Percentiles rank a stretch among this genome's conserved stretches.
These are phyloP conservation scores for Holothuria leucospilota DNA, from an alignment of 53 echinoderm and acorn worm genomes.

Conservation along the genomic window DNA sequence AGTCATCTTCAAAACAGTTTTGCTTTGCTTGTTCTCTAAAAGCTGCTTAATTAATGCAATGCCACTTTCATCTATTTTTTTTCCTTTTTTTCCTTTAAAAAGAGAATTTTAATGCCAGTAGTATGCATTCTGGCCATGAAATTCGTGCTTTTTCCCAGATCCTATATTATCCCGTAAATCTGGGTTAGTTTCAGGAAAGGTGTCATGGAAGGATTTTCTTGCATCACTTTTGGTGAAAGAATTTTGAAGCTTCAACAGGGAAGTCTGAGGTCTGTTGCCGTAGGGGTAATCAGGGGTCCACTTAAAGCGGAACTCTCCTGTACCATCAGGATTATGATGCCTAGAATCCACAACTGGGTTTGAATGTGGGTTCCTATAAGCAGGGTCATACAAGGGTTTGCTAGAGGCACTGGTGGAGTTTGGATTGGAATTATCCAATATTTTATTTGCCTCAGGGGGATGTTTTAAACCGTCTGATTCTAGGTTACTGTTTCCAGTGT, in stretches of 20 bases:
- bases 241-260: constrained; percentile 82
- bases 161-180: constrained; percentile 85
- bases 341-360: constrained; percentile 83
- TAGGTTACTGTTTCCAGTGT: constrained; percentile 24
- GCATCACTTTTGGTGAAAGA: constrained; percentile 85
- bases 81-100: too few relatives aligned
- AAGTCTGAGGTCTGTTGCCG: constrained; percentile 82
- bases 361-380: constrained; percentile 62
- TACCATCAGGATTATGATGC: constrained; percentile 80
- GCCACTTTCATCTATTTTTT: too few relatives aligned
- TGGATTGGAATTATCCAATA: constrained; percentile 53
- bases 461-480: constrained; percentile 20
- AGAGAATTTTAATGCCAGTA: constrained; percentile 74
- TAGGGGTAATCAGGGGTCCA: constrained; percentile 83
- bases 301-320: constrained; percentile 76
- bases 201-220: constrained; percentile 63
- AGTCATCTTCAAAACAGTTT: too few relatives aligned
- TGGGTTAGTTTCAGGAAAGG: constrained; percentile 85
- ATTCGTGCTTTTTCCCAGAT: constrained; percentile 88
- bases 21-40: too few relatives aligned
- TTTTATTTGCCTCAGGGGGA: constrained; percentile 37
- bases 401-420: constrained; percentile 41
- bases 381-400: constrained; percentile 68
- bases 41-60: too few relatives aligned
- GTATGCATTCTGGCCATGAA: constrained; percentile 88